Conservation (phyloP, 2,888 invertebrate species). For the Apotomis capreana region DNA sequence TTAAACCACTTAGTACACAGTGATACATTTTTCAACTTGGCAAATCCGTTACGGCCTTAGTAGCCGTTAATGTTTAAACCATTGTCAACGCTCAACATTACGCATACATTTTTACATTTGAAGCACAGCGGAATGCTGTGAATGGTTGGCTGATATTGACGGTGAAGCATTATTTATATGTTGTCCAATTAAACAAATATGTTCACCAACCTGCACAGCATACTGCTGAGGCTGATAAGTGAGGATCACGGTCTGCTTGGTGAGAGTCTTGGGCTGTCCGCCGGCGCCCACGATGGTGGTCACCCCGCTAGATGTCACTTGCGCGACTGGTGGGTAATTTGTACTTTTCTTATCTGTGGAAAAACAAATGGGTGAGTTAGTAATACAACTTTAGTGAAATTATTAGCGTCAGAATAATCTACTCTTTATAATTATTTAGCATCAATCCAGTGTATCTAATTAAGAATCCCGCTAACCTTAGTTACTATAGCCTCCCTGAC, state of each 20-base stretch:
- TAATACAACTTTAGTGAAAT: neutral
- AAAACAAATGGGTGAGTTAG: neutral
- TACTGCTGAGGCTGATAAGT: slow-evolving; percentile 77
- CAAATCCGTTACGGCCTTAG: no score
- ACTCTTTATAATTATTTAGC: neutral
- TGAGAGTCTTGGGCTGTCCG: slow-evolving; percentile 72
- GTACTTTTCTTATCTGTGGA: slow-evolving; percentile 74
- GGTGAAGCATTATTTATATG: no score
- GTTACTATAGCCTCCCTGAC: no score
- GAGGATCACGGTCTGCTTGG: slow-evolving; percentile 79
- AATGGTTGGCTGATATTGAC: no score
- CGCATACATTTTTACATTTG: no score
- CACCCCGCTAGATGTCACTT: slow-evolving; percentile 65
- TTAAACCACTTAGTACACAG: no score
- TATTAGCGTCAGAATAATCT: neutral
- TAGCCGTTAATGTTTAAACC: no score
- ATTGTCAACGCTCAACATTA: no score
- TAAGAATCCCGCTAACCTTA: neutral
- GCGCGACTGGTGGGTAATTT: slow-evolving; percentile 65
- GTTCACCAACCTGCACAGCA: slow-evolving; percentile 56
- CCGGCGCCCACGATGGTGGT: slow-evolving; percentile 68
- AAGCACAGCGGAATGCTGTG: no score
- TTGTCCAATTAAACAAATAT: no score
- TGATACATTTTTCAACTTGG: no score
- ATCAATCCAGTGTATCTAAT: neutral